A percentile compares a stretch with the other conserved stretches of the same genome.
Evolutionary conservation across 2,888 invertebrate genomes (phyloP).

Genomic region (Lithophane ornitopus): DNA sequence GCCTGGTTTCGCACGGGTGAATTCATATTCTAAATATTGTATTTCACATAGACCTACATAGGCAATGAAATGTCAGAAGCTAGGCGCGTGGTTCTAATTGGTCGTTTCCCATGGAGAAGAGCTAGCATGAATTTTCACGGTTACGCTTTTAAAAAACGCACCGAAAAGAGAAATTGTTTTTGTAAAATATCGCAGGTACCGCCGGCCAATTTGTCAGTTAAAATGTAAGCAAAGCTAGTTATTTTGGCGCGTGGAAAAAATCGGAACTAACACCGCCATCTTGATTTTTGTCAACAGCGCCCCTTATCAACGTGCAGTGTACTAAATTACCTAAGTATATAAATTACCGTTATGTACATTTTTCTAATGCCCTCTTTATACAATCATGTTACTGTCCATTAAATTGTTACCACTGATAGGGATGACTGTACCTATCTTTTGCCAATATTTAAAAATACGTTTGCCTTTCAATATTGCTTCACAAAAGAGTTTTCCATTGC

Average conservation of each 20-base stretch:
- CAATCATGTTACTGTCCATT: neutral
- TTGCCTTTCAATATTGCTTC: neutral
- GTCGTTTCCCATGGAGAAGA: neutral
- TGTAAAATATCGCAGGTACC: no score
- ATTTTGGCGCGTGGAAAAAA: no score
- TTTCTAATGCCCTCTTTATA: neutral
- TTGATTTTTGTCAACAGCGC: no score
- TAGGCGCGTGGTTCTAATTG: neutral
- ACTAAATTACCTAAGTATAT: neutral
- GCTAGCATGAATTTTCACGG: neutral
- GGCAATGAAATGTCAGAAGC: neutral
- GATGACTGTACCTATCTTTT: neutral
- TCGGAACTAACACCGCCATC: no score
- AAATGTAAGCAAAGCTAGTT: no score
- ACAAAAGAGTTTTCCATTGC: neutral
- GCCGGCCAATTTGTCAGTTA: no score
- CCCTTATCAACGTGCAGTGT: no score
- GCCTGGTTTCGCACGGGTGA: neutral
- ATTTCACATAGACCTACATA: neutral
- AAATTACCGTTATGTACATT: neutral
- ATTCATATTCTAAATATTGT: neutral
- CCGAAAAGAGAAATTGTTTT: no score
- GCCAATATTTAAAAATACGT: neutral
- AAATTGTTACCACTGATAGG: neutral
- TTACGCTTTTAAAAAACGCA: no score